Base-by-base conservation (phyloP, 2,888 invertebrate species). In the Troides oblongomaculatus region DNA sequence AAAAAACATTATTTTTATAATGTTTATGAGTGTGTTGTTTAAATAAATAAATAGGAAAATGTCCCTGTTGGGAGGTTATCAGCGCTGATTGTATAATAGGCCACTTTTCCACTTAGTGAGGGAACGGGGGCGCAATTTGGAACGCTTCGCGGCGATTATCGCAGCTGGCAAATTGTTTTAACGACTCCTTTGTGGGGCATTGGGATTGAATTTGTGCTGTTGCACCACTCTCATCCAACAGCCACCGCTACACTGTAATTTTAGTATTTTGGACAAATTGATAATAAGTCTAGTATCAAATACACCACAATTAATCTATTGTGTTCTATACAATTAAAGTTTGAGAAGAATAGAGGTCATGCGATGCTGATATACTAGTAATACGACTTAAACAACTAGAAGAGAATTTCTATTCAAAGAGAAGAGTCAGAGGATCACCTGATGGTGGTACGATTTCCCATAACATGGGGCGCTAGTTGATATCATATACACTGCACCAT, bases 151-250 rank as follows among this genome's bases (percentile, higher is more conserved):
- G 43, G 39, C 66, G 25, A 66, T 70, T 66, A 63, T n/a, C 61
- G 69, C 66, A 70, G 70, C 70, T 70, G 70, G 70, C 66, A 66
- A 66, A 70, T 70, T 70, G 70, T 70, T 66, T 66, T 62, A 66
- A 70, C 63, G 60, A 63, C 63, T 62, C 60, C 57, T 62, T 57
- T 56, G 65, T 57, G 57, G 39, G 18, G 17, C 39, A 61, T 65
- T 62, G 43, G 57, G 56, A 57, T 61, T 56, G 23, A 61, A 60
- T 68, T 56, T 64, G 69, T 59, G 39, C 62, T 4, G 56, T 69
- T 69, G 12, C 56, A 21, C 62, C 61, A 68, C 53, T 62, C 63
- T 68, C 36, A 59, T 53, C 53, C 30, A 5, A 12, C 3, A 30
- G 30, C 30, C 3, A 30, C 30, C 30, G n/a, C 18, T 30, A 3